Evolutionary conservation across 2,113 vertebrate species (phyloP).

Genomic region (Brachyhypopomus gauderio): DNA sequence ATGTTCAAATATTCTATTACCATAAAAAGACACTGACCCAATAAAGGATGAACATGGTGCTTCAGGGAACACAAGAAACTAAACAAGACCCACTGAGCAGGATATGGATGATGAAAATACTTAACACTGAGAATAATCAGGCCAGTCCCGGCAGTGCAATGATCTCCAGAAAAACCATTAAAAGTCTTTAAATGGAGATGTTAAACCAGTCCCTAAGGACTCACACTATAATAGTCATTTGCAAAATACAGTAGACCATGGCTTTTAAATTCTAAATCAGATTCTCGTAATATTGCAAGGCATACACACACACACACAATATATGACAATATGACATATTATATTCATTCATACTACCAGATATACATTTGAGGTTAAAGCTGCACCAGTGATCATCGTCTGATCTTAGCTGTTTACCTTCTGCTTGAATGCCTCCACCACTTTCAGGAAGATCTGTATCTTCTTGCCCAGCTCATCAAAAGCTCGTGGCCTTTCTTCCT

Average conservation of each 20-base stretch:
- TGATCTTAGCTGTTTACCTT: slow-evolving; percentile 75
- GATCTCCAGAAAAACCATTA: slow-evolving; percentile 29
- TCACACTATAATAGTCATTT: slow-evolving; percentile 7
- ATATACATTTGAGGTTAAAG: neutral
- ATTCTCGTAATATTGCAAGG: too few species aligned
- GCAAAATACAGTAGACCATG: neutral
- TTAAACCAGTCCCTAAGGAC: neutral
- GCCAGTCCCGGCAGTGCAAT: slow-evolving; percentile 34
- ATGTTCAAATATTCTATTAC: neutral
- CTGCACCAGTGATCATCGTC: neutral
- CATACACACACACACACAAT: too few species aligned
- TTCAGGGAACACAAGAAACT: neutral
- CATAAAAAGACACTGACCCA: neutral
- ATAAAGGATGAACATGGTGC: neutral
- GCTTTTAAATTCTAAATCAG: neutral
- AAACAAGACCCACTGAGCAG: slow-evolving; percentile 17
- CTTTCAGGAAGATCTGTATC: slow-evolving; percentile 90
- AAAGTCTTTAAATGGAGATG: slow-evolving; percentile 11
- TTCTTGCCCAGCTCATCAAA: slow-evolving; percentile 92
- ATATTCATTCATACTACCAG: neutral
- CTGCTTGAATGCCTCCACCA: slow-evolving; percentile 86
- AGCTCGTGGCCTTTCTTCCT: slow-evolving; percentile 89
- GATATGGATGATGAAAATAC: slow-evolving; percentile 20
- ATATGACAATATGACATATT: too few species aligned
- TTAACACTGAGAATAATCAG: slow-evolving; percentile 34